A percentile compares a stretch with the other conserved stretches of the same genome.
phyloP scores from a whole-genome alignment of 2,797 vertebrate genomes.

The Acanthis flammea region DNA sequence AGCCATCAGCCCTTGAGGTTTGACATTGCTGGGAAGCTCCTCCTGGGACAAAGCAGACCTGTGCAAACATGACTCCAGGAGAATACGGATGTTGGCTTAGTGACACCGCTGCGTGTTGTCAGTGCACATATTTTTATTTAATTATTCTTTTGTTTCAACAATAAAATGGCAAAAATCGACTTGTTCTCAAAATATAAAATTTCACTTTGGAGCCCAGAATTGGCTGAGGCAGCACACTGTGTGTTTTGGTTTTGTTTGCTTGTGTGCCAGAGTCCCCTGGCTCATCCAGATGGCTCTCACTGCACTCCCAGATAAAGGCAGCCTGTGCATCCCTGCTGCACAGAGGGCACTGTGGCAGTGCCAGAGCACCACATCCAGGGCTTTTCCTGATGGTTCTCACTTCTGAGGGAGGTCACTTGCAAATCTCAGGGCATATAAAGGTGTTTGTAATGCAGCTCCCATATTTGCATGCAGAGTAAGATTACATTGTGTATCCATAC shows the following conservation, averaged over 20 bases:
- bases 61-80: not conserved
- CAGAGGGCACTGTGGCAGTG: not conserved
- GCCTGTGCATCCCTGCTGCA: not conserved
- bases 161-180: not conserved
- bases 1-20: not conserved
- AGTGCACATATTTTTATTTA: conserved; percentile 39
- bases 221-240: not conserved
- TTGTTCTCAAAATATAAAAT: not conserved
- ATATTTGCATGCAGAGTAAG: not conserved
- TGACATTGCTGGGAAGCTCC: not conserved
- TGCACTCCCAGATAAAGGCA: not conserved
- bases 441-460: not conserved
- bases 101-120: not conserved
- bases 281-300: not conserved
- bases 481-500: not conserved
- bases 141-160: conserved; percentile 26
- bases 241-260: not conserved
- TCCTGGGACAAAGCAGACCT: not conserved
- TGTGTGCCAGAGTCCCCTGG: not conserved
- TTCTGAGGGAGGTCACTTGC: not conserved
- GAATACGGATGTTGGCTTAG: not conserved
- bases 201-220: not conserved
- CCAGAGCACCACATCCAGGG: not conserved
- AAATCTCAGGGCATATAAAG: not conserved
- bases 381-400: not conserved